Percentiles rank a stretch among this genome's conserved stretches.
These are phyloP conservation scores for Nasonia longicornis DNA, from an alignment of 1,140 invertebrate genomes.

Conservation along the genomic window DNA sequence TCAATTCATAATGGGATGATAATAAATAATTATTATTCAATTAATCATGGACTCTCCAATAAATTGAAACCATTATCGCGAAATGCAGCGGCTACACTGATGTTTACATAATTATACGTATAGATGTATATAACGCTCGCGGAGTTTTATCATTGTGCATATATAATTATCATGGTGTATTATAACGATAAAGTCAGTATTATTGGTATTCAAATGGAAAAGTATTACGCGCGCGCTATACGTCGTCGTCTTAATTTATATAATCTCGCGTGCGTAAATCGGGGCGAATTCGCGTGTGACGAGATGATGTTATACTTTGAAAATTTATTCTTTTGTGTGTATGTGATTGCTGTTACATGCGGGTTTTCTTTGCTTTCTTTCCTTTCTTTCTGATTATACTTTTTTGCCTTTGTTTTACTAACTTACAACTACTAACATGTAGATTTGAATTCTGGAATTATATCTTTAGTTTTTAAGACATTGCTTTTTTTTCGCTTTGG, in stretches of 20 bases:
- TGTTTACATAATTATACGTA: slow-evolving; percentile 22
- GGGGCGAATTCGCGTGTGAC: slow-evolving; percentile 46
- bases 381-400: slow-evolving; percentile 42
- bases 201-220: slow-evolving; percentile 71
- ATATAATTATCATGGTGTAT: neutral
- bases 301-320: slow-evolving; percentile 43
- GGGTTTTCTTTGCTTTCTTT: slow-evolving; percentile 31
- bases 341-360: slow-evolving; percentile 49
- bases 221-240: slow-evolving; percentile 42
- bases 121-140: slow-evolving; percentile 45
- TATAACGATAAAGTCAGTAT: slow-evolving; percentile 46
- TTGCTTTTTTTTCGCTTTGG: neutral
- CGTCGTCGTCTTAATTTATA: slow-evolving; percentile 50
- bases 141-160: neutral
- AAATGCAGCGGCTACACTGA: slow-evolving; percentile 36
- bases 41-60: slow-evolving; percentile 65
- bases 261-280: slow-evolving; percentile 45
- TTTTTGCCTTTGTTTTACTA: neutral
- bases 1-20: slow-evolving; percentile 25
- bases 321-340: slow-evolving; percentile 52
- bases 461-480: neutral
- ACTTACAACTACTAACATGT: neutral
- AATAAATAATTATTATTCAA: slow-evolving; percentile 38
- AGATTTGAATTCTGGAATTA: neutral
- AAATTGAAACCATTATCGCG: slow-evolving; percentile 56